Conservation (phyloP, 2,113 vertebrate genomes). For the Brachypteracias leptosomus region DNA sequence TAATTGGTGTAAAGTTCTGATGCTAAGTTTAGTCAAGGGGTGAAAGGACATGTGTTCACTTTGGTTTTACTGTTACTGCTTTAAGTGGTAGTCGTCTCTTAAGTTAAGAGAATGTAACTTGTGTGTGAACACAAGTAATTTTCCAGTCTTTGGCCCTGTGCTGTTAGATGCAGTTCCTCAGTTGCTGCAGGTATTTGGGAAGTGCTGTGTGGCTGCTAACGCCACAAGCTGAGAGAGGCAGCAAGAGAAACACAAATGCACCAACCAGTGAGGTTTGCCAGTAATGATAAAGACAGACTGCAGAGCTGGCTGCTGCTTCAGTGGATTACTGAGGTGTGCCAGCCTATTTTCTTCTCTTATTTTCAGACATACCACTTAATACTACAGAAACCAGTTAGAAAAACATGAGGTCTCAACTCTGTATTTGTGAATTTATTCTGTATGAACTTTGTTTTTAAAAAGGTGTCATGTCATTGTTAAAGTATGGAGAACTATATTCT, state of each 20-base stretch:
- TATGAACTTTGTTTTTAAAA: too few species aligned
- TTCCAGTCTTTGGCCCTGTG: neutral
- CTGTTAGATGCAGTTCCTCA: neutral
- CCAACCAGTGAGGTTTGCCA: neutral
- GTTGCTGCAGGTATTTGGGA: neutral
- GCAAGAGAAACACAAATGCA: neutral
- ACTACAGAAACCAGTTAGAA: neutral
- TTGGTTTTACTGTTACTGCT: neutral
- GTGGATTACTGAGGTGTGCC: neutral
- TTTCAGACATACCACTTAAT: neutral
- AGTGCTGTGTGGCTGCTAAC: neutral
- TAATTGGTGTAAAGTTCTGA: neutral
- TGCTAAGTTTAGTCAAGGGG: neutral
- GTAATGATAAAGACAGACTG: rapidly evolving
- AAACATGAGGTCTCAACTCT: neutral
- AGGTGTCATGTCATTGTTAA: neutral
- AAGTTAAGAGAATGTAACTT: neutral
- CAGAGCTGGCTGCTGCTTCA: neutral
- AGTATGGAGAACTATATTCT: neutral
- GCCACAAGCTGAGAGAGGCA: neutral
- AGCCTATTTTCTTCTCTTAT: neutral
- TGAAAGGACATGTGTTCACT: neutral
- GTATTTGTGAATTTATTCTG: neutral
- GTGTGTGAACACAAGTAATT: neutral
- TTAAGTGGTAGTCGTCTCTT: neutral